Percentiles rank a stretch among this genome's conserved stretches.
phyloP scores from a whole-genome alignment of 2,888 invertebrate genomes.

The Tetragnatha montana region DNA sequence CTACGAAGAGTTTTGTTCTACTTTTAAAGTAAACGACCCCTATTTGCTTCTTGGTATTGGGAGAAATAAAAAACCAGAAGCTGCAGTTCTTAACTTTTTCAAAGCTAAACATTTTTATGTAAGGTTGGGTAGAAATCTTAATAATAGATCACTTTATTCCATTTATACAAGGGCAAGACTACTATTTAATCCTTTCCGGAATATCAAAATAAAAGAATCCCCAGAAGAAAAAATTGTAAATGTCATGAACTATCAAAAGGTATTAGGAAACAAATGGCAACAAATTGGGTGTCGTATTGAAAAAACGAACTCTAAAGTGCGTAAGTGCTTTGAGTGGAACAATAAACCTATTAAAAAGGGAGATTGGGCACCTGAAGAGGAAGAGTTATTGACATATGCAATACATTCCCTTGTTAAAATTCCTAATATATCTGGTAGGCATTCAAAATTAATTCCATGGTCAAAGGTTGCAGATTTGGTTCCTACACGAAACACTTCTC shows the following conservation, averaged over 20 bases:
- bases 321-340: background rate
- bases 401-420: constrained; percentile 11
- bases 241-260: background rate
- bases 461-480: constrained; percentile 11
- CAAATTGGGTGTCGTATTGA: constrained; percentile 5
- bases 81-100: background rate
- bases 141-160: constrained; percentile 10
- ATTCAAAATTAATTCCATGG: constrained; percentile 19
- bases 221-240: background rate
- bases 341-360: background rate
- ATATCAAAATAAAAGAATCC: background rate
- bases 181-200: background rate
- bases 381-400: constrained; percentile 10
- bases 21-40: constrained; percentile 18
- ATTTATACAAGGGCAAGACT: constrained; percentile 19
- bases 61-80: background rate
- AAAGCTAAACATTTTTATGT: constrained; percentile 40
- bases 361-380: constrained; percentile 31
- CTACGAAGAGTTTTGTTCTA: background rate
- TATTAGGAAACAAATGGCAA: constrained; percentile 19
- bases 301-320: background rate
- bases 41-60: constrained; percentile 14
- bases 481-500: constrained; percentile 26
- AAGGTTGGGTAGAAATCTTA: constrained; percentile 20
- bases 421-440: constrained; percentile 2